phyloP scores from a whole-genome alignment of 2,888 invertebrate genomes.

The Saturnia japonica region DNA sequence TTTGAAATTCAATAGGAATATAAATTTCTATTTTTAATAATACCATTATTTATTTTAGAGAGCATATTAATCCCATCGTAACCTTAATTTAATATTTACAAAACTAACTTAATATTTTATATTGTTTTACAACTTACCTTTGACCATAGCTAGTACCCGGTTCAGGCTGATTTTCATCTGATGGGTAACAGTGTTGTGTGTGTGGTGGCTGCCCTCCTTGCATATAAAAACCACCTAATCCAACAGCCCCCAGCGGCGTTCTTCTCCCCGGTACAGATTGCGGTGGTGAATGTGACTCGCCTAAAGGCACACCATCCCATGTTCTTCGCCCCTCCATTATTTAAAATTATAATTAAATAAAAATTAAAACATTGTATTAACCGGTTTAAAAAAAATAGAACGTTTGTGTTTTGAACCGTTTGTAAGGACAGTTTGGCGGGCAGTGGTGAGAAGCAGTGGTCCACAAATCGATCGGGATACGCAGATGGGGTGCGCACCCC shows the following conservation, averaged over 20 bases:
- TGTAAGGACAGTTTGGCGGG: conserved; percentile 66
- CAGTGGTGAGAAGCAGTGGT: conserved; percentile 48
- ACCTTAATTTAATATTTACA: too few relatives aligned
- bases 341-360: conserved; percentile 41
- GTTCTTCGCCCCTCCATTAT: conserved; percentile 75
- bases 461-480: conserved; percentile 76
- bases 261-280: conserved; percentile 86
- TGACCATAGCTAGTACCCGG: conserved; percentile 81
- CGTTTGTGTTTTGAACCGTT: conserved; percentile 56
- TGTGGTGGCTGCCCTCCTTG: conserved; percentile 83
- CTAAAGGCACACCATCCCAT: conserved; percentile 76
- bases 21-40: too few relatives aligned
- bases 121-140: conserved; percentile 58
- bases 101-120: too few relatives aligned
- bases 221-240: conserved; percentile 93
- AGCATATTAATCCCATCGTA: too few relatives aligned
- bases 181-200: conserved; percentile 81
- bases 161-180: conserved; percentile 91
- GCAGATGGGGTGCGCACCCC: conserved; percentile 82
- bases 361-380: conserved; percentile 60
- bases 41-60: too few relatives aligned
- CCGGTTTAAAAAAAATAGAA: conserved; percentile 35
- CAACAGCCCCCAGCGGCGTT: conserved; percentile 92
- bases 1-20: too few relatives aligned
- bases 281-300: conserved; percentile 78